Base-by-base conservation (phyloP, 2,888 invertebrate genomes). In the Chrysodeixis includens region DNA sequence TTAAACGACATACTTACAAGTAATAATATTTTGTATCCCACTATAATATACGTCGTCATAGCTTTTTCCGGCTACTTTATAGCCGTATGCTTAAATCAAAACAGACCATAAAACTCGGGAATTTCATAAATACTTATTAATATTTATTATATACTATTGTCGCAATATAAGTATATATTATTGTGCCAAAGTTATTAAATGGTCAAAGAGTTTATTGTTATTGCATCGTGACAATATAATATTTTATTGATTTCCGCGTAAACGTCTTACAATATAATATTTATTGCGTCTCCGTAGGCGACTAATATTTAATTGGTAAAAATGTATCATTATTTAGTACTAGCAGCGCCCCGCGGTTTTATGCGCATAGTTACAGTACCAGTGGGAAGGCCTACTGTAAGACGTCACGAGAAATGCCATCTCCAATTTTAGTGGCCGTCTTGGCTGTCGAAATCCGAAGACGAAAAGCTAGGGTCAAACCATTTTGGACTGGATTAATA, bases 211-310 rank as follows among this genome's bases (percentile, higher is more conserved):
- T 55, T 66, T 54, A 63, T 56, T 20, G n/a, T 58, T 59, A 68
- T 64, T 60, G 54, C 60, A 57, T 58, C 52, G 49, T 52, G 20
- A n/a, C 30, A 49, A 63, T 40, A 14, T 62, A 70, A 69, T 66
- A 56, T 12, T 56, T 72, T 51, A 64, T 64, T 35, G 52, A 9
- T 66, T 76, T 74, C 71, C 71, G 64, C 53, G 30, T 74, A 20
- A 70, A 66, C 70, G 56, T 61, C 10, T 55, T 7, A 63, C 32
- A 52, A 30, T 54, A 56, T 32, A 57, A 40, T 16, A 30, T 58
- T 18, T 58, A 69, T 59, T 32, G 32, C 14, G 32, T 35, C 35
- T 40, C n/a, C 40, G 40, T 40, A 40, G 40, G 40, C 40, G 40
- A n/a, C 1, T 35, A 14, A 35, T n/a, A n/a, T 40, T n/a, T 14